Conservation (phyloP, 2,888 invertebrate genomes). For the Merodon equestris region DNA sequence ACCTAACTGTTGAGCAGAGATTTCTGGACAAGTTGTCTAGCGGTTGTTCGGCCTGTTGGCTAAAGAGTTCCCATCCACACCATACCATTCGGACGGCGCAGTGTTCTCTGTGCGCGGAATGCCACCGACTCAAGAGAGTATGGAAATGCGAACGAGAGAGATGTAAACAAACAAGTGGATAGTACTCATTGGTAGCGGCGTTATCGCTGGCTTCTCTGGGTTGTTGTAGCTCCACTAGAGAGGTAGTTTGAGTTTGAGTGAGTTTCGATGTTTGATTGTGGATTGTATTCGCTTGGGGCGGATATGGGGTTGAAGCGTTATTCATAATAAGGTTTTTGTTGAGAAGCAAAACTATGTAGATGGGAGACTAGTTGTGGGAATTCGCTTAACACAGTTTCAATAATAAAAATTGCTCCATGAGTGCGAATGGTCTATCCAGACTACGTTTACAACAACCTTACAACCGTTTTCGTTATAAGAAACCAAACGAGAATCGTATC, state of each 20-base stretch:
- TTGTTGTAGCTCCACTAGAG: conserved; percentile 42
- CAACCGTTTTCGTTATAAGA: no score
- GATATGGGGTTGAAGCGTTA: conserved; percentile 9
- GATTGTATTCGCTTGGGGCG: conserved; percentile 27
- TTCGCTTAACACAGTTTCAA: no score
- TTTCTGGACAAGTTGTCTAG: conserved; percentile 63
- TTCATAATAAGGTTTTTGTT: conserved; percentile 14
- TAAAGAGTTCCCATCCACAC: conserved; percentile 39
- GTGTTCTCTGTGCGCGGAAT: conserved; percentile 45
- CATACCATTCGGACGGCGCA: conserved; percentile 38
- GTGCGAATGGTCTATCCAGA: no score
- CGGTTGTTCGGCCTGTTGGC: conserved; percentile 35
- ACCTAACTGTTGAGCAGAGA: conserved; percentile 67
- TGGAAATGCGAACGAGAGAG: conserved; percentile 26
- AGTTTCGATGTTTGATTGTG: conserved; percentile 46
- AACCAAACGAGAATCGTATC: no score
- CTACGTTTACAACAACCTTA: no score
- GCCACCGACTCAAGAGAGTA: conserved; percentile 38
- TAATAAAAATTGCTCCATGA: no score
- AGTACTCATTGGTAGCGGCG: conserved; percentile 41
- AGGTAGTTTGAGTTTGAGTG: conserved; percentile 48
- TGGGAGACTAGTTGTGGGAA: no score
- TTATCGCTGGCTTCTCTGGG: conserved; percentile 26
- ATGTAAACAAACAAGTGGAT: conserved; percentile 63
- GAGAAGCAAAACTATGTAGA: background rate